Conservation (phyloP, 2,113 vertebrate genomes). For the Marcusenius ussheri region DNA sequence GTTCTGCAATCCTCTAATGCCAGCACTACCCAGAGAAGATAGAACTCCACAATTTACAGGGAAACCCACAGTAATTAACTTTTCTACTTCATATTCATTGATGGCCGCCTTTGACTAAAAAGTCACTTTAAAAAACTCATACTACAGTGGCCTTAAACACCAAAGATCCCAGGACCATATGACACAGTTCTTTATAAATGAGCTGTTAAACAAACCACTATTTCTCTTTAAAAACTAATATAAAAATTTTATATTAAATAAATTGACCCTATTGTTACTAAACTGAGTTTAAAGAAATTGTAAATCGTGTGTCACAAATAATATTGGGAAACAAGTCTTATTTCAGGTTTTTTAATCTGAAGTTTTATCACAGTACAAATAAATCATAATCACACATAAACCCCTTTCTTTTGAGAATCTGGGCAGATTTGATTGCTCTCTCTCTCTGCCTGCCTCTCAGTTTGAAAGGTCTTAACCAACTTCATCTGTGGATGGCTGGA, state of each 20-base stretch:
- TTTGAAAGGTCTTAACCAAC: neutral
- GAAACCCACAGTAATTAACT: neutral
- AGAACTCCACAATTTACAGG: neutral
- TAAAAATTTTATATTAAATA: neutral
- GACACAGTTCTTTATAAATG: neutral
- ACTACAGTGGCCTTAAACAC: neutral
- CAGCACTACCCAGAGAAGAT: neutral
- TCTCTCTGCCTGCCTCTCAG: neutral
- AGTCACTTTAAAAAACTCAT: neutral
- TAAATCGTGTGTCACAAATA: neutral
- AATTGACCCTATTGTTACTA: neutral
- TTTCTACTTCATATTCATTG: neutral
- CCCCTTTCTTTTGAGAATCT: neutral
- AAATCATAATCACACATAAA: neutral
- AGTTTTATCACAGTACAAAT: neutral
- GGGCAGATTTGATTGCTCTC: neutral
- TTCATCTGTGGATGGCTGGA: neutral
- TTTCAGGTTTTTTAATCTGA: neutral
- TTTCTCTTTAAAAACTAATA: neutral
- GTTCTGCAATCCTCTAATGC: neutral
- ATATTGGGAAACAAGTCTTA: neutral
- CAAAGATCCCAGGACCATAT: neutral
- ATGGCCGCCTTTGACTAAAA: neutral
- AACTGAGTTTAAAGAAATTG: neutral
- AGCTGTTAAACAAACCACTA: neutral